phyloP scores from a whole-genome alignment of 2,888 invertebrate genomes.

The Phorcus lineatus region DNA sequence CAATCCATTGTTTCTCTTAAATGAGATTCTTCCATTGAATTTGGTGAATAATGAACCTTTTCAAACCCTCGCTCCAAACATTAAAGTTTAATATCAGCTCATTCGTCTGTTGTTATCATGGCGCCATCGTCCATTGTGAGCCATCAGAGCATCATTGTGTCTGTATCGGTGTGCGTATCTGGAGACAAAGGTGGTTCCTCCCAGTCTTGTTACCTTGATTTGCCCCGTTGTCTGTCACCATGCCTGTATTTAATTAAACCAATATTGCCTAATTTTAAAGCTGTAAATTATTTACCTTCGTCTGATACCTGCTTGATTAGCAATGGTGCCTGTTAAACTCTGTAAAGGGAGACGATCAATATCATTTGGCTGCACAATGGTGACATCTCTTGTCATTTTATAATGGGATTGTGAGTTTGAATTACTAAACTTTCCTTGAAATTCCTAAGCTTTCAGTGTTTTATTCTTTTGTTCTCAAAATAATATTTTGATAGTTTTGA shows the following conservation, averaged over 20 bases:
- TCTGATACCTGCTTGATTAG: background rate
- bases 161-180: background rate
- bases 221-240: background rate
- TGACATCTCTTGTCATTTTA: background rate
- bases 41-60: too few species aligned
- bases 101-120: background rate
- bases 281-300: constrained; percentile 6
- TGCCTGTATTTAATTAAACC: constrained; percentile 13
- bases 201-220: background rate
- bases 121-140: background rate
- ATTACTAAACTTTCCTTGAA: too few species aligned
- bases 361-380: background rate
- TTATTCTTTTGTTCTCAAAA: too few species aligned
- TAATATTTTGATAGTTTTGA: too few species aligned
- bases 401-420: too few species aligned
- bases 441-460: too few species aligned
- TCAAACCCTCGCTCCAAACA: too few species aligned
- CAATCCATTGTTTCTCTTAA: too few species aligned
- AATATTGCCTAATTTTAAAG: constrained; percentile 20
- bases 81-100: too few species aligned
- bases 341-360: background rate
- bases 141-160: background rate
- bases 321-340: background rate
- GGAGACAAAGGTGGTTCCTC: background rate
- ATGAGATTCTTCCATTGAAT: too few species aligned